Base-by-base conservation (phyloP, 2,888 invertebrate species). In the Machimus rusticus region DNA sequence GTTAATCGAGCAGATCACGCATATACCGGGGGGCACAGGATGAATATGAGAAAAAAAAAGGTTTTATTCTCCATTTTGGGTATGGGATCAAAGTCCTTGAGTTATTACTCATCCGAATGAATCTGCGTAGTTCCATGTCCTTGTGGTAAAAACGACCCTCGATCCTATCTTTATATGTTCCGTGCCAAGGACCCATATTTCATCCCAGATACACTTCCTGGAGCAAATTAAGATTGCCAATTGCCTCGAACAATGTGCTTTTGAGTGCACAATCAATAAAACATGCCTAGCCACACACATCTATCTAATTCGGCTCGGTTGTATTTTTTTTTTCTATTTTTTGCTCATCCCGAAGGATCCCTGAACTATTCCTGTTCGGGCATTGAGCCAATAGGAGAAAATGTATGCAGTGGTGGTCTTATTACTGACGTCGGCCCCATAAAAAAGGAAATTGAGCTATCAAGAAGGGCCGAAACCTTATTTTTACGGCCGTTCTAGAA, bases 361-460 rank as follows among this genome's bases (percentile, higher is more conserved):
- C 66, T 28, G 66, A 28, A 66, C 66, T 66, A 66, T 23, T 66
- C 78, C 37, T 43, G 39, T 78, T 34, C 76, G 37, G 37, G 78
- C 14, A 78, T 43, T 46, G 39, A 78, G n/a, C 78, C 39, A 78
- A 39, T 78, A 23, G 43, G 19, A 14, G 43, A 39, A 78, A 78
- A 39, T 39, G 46, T 78, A 39, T 78, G 23, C 43, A 78, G 37
- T 78, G 37, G 37, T 78, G 39, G 19, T 78, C 43, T 43, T 78
- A 78, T 43, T 51, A 81, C 55, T 81, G 81, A 55, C 34, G 81
- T 81, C 34, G 31, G 51, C 14, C 34, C 34, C 81, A 81, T 81
- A 81, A 81, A 81, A 81, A 81, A 55, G 81, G 81, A 81, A 81
- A 81, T 81, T 81, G 81, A 55, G 81, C 81, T 81, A 81, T 81